A percentile compares a stretch with the other conserved stretches of the same genome.
Conservation (phyloP, 2,113 vertebrate genomes). For the Ptyas mucosa region DNA sequence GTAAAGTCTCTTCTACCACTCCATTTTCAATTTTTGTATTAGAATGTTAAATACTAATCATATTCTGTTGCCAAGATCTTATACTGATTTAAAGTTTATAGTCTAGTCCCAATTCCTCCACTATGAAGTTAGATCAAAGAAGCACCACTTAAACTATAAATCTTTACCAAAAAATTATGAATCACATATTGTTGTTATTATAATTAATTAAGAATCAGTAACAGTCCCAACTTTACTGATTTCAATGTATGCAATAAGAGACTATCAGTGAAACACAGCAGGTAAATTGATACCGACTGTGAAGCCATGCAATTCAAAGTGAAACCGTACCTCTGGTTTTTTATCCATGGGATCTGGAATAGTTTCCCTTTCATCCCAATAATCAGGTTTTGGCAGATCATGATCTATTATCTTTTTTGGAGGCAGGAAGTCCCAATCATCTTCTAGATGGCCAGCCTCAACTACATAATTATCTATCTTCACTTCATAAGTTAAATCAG, state of each 20-base stretch:
- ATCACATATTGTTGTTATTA: background rate
- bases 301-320: background rate
- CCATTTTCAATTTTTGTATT: background rate
- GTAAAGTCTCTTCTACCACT: background rate
- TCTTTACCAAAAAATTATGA: background rate
- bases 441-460: conserved; percentile 75
- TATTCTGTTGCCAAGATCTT: background rate
- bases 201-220: background rate
- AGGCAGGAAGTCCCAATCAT: conserved; percentile 83
- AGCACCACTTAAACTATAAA: background rate
- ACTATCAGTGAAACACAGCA: background rate
- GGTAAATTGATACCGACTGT: background rate
- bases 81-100: background rate
- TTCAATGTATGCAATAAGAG: background rate
- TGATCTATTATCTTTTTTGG: conserved; percentile 79
- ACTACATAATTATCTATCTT: conserved; percentile 86
- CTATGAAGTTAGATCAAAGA: background rate
- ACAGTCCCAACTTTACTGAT: background rate
- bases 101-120: background rate
- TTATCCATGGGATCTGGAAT: conserved; percentile 79
- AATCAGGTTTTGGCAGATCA: conserved; percentile 77
- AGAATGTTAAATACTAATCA: background rate
- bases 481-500: conserved; percentile 84
- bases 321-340: conserved; percentile 76
- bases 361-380: conserved; percentile 80